Percentiles rank a stretch among this genome's conserved stretches.
These are phyloP conservation scores for Alcedo atthis DNA, from an alignment of 2,797 vertebrate species.

Conservation along the genomic window DNA sequence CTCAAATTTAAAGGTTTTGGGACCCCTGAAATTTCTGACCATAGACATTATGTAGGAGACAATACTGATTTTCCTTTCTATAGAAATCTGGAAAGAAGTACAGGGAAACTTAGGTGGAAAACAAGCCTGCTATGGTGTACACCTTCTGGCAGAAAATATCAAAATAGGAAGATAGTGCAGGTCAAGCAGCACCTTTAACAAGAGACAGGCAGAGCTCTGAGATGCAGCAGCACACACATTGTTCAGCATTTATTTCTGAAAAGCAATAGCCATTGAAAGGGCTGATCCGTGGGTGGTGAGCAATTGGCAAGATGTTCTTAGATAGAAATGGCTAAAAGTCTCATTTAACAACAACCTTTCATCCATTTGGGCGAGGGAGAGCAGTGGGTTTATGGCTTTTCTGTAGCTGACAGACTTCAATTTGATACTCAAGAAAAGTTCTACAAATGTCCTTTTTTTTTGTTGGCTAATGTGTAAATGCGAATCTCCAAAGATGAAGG, in stretches of 20 bases:
- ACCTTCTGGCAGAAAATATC: not conserved
- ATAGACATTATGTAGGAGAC: not conserved
- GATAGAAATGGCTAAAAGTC: not conserved
- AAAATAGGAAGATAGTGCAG: not conserved
- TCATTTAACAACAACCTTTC: not conserved
- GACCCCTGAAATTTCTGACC: not conserved
- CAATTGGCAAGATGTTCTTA: not conserved
- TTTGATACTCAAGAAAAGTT: conserved; percentile 5
- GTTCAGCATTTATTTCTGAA: conserved; percentile 8
- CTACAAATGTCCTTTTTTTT: not conserved
- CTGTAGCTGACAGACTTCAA: not conserved
- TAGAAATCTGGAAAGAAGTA: not conserved
- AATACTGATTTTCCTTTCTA: not conserved
- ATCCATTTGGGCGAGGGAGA: conserved; percentile 4
- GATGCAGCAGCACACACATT: not conserved
- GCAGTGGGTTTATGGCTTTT: not conserved
- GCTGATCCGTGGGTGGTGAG: not conserved
- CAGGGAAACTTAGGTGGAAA: not conserved
- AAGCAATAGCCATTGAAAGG: not conserved
- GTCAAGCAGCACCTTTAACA: not conserved
- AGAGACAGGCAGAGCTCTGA: not conserved
- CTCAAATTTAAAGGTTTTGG: not conserved
- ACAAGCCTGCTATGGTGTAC: not conserved
- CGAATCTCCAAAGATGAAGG: not conserved
- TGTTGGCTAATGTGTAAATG: conserved; percentile 20